Evolutionary conservation across 1,140 invertebrate genomes (phyloP).

Genomic region (Drosophila melanica): DNA sequence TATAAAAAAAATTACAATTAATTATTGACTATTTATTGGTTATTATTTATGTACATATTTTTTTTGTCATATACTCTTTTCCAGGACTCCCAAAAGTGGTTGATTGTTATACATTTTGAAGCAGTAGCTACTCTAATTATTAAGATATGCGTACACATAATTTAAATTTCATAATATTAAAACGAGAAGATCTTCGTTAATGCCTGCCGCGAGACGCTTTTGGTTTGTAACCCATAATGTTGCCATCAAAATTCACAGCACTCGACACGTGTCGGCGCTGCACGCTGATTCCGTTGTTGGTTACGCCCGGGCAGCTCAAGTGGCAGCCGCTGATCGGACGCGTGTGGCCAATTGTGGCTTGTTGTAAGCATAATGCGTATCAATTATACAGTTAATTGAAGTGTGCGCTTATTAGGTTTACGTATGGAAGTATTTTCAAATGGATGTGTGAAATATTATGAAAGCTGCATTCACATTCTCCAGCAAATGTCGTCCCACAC

Average conservation of each 20-base stretch:
- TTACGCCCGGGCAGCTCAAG: slow-evolving; percentile 43
- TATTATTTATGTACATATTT: too few species aligned
- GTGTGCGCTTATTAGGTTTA: slow-evolving; percentile 19
- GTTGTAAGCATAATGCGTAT: slow-evolving; percentile 58
- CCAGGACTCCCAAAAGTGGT: too few species aligned
- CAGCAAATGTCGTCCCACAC: slow-evolving; percentile 12
- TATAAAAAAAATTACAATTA: too few species aligned
- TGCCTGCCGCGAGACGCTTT: neutral
- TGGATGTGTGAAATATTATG: slow-evolving; percentile 22
- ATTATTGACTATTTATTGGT: too few species aligned
- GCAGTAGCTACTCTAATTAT: too few species aligned
- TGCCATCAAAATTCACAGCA: slow-evolving; percentile 58
- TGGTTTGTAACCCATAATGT: neutral
- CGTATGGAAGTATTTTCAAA: slow-evolving; percentile 2
- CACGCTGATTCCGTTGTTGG: slow-evolving; percentile 22
- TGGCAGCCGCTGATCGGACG: slow-evolving; percentile 39
- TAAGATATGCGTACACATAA: too few species aligned
- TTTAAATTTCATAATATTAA: too few species aligned
- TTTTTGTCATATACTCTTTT: too few species aligned
- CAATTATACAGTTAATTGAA: slow-evolving; percentile 72
- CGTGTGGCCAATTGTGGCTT: slow-evolving; percentile 64
- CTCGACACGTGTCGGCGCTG: slow-evolving; percentile 51
- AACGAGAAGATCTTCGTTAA: too few species aligned
- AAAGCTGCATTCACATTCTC: slow-evolving; percentile 19
- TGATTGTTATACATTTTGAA: too few species aligned